These are phyloP conservation scores for Chiridota heheva DNA, from an alignment of 35 echinoderm and acorn worm genomes.

Conservation along the genomic window DNA sequence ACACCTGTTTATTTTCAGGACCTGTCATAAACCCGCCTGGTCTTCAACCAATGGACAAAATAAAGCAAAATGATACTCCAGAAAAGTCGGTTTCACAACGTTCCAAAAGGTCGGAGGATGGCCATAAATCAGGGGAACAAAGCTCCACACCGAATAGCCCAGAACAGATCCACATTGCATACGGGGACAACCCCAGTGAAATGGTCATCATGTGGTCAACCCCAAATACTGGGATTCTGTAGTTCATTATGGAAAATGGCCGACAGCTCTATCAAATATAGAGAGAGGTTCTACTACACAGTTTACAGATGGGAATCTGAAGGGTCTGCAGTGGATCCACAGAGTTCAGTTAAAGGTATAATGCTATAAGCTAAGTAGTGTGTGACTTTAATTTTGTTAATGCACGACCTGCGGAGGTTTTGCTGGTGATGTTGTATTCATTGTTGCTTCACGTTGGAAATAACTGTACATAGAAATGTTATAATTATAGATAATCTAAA, in stretches of 20 bases:
- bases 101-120: neutral
- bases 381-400: too few species aligned
- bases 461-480: too few species aligned
- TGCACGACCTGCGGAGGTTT: neutral
- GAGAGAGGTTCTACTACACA: neutral
- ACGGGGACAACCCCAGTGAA: slow-evolving; percentile 61
- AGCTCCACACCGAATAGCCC: slow-evolving; percentile 16
- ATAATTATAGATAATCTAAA: too few species aligned
- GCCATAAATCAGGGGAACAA: neutral
- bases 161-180: slow-evolving; percentile 87
- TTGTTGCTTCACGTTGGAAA: neutral
- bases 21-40: slow-evolving; percentile 51
- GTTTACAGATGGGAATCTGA: slow-evolving; percentile 34
- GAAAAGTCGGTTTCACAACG: neutral
- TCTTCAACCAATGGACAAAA: neutral
- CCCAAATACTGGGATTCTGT: neutral
- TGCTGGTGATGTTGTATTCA: neutral
- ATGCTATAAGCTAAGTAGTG: too few species aligned
- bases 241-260: slow-evolving; percentile 47
- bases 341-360: slow-evolving; percentile 58
- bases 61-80: neutral
- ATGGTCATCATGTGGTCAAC: slow-evolving; percentile 84
- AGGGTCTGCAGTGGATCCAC: slow-evolving; percentile 70
- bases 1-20: slow-evolving; percentile 30
- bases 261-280: neutral